These are phyloP conservation scores for Solen grandis DNA, from an alignment of 1,140 invertebrate genomes.

Conservation along the genomic window DNA sequence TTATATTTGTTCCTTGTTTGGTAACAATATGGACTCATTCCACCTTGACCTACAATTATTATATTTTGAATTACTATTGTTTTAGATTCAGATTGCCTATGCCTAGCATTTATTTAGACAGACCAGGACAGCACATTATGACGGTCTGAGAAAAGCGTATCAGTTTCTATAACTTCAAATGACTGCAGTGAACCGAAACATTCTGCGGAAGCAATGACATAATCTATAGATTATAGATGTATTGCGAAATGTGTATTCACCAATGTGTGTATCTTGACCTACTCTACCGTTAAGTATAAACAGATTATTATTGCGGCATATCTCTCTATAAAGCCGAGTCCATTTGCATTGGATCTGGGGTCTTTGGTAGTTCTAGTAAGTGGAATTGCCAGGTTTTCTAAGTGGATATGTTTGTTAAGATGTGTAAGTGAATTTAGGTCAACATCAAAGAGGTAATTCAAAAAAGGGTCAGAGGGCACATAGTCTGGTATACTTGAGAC, in stretches of 20 bases:
- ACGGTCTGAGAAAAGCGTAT: too few species aligned
- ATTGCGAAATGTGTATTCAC: conserved; percentile 4
- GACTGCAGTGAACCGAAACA: too few species aligned
- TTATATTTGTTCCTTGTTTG: too few species aligned
- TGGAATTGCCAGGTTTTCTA: conserved; percentile 3
- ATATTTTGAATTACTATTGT: too few species aligned
- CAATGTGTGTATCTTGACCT: not conserved
- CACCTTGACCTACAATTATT: too few species aligned
- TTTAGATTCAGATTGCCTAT: too few species aligned
- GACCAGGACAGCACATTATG: too few species aligned
- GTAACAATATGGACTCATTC: too few species aligned
- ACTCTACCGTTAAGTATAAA: conserved; percentile 22
- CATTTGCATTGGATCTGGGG: not conserved
- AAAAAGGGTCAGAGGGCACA: conserved; percentile 4
- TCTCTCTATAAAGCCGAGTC: not conserved
- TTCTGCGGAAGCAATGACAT: not conserved
- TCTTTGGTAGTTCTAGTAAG: not conserved
- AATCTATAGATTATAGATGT: not conserved
- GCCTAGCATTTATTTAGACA: too few species aligned
- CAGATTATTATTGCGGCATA: conserved; percentile 9
- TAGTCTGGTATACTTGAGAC: not conserved
- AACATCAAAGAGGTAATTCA: not conserved
- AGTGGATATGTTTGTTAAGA: not conserved
- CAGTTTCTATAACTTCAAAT: too few species aligned
- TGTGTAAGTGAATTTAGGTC: not conserved